A percentile compares a stretch with the other conserved stretches of the same genome.
Conservation (phyloP, 2,113 vertebrate species). For the Chaetorhynchus papuensis region DNA sequence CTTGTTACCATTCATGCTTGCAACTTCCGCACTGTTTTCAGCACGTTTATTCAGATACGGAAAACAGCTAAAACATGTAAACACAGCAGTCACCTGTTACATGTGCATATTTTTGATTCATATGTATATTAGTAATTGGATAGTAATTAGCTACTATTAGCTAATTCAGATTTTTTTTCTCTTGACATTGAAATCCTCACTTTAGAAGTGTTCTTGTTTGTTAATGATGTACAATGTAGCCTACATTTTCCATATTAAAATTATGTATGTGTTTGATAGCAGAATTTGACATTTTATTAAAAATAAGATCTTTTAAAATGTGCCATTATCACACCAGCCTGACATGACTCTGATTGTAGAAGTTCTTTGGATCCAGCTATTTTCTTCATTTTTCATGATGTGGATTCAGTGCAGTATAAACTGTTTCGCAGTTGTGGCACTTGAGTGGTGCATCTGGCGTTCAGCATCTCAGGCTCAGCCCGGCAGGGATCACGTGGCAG, state of each 20-base stretch:
- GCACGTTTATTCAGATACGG: neutral
- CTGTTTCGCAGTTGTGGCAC: neutral
- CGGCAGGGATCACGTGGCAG: fast-evolving
- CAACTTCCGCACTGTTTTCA: neutral
- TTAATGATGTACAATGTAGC: neutral
- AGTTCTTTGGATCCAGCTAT: neutral
- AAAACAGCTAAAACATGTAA: neutral
- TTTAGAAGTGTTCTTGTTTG: neutral
- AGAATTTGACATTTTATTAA: neutral
- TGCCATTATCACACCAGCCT: neutral
- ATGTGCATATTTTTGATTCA: neutral
- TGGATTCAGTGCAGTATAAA: neutral
- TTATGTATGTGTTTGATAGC: neutral
- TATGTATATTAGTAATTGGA: neutral
- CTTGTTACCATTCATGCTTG: neutral
- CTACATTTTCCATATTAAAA: neutral
- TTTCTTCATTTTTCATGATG: neutral
- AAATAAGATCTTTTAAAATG: neutral
- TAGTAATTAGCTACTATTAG: neutral
- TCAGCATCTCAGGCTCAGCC: neutral
- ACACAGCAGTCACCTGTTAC: neutral
- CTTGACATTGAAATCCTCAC: neutral
- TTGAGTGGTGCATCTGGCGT: neutral
- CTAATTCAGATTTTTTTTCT: neutral
- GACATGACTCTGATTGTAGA: neutral